Percentiles rank a stretch among this genome's conserved stretches.
Conservation (phyloP, 2,888 invertebrate genomes). For the Diadegma fenestrale region DNA sequence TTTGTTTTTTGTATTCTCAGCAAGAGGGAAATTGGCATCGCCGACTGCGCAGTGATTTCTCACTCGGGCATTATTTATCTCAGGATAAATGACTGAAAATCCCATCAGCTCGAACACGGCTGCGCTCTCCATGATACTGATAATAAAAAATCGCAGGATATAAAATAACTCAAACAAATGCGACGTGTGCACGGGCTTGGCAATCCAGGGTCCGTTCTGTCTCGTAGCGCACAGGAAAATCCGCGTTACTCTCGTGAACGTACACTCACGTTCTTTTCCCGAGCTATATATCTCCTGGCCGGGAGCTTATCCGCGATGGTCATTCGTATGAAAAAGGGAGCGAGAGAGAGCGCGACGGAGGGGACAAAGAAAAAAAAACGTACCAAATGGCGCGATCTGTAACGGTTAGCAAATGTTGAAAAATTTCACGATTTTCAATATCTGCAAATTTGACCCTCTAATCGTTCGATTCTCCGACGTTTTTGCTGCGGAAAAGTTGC, state of each 20-base stretch:
- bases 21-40: too few relatives aligned
- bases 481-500: background rate
- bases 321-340: conserved; percentile 80
- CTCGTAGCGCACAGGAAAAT: conserved; percentile 50
- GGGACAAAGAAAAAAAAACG: conserved; percentile 68
- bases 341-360: conserved; percentile 14
- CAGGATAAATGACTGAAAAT: conserved; percentile 32
- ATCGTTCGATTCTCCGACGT: background rate
- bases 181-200: conserved; percentile 63
- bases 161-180: conserved; percentile 85
- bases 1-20: too few relatives aligned
- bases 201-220: conserved; percentile 10
- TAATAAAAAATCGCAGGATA: conserved; percentile 84
- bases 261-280: conserved; percentile 49
- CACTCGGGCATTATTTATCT: background rate
- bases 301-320: conserved; percentile 83
- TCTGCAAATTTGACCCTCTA: background rate
- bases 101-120: conserved; percentile 10
- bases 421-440: conserved; percentile 72
- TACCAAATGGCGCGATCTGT: conserved; percentile 81
- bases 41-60: conserved; percentile 7
- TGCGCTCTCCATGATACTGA: conserved; percentile 72
- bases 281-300: conserved; percentile 79
- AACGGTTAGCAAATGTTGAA: conserved; percentile 80
- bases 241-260: conserved; percentile 24